phyloP scores from a whole-genome alignment of 2,797 vertebrate genomes.

The Graptemys geographica region DNA sequence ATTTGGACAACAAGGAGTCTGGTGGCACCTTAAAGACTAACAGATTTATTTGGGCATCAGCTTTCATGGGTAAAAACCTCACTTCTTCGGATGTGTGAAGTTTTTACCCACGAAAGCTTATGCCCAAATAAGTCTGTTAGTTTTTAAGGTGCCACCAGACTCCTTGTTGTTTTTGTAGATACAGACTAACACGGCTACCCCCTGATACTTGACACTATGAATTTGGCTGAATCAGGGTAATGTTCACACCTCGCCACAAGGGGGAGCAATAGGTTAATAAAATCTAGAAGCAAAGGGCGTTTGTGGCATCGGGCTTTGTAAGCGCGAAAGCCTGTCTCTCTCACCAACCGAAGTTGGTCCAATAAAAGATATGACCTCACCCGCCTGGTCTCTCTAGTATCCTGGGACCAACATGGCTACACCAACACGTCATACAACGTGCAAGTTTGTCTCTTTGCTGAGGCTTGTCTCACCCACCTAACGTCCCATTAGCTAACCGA shows the following conservation, averaged over 20 bases:
- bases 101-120: too few relatives aligned
- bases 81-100: too few relatives aligned
- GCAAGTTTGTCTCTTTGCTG: neutral
- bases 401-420: neutral
- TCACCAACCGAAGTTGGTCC: neutral
- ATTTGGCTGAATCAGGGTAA: conserved; percentile 22
- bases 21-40: too few relatives aligned
- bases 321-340: neutral
- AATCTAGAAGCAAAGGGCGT: neutral
- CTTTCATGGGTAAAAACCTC: too few relatives aligned
- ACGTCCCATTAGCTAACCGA: conserved; percentile 36
- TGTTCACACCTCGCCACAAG: conserved; percentile 54
- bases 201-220: neutral
- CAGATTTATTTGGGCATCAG: too few relatives aligned
- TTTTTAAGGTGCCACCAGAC: too few relatives aligned
- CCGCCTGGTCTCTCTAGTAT: neutral
- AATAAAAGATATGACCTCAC: neutral
- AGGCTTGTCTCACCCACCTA: conserved; percentile 1
- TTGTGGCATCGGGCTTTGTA: neutral
- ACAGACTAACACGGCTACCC: too few relatives aligned
- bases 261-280: conserved; percentile 69
- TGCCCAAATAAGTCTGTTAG: too few relatives aligned
- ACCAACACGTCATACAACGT: neutral
- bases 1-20: neutral
- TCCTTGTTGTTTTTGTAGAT: too few relatives aligned